phyloP scores from a whole-genome alignment of 2,113 vertebrate species.

The Silurus asotus region DNA sequence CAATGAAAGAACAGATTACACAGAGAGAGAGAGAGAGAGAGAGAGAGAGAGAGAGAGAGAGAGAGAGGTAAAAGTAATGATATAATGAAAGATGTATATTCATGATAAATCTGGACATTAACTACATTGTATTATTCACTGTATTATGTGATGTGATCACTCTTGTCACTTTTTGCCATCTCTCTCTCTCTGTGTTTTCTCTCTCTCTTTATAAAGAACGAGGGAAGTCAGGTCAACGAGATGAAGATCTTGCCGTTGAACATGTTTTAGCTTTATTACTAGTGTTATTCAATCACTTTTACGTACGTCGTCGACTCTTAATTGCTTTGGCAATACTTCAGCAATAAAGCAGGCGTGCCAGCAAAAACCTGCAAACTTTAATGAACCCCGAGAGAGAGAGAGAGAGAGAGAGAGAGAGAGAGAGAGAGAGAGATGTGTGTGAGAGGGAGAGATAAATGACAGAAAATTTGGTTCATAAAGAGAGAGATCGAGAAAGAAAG shows the following conservation, averaged over 20 bases:
- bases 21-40: background rate
- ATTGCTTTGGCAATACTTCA: conserved; percentile 18
- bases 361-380: background rate
- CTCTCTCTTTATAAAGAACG: background rate
- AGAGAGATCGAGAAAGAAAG: background rate
- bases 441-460: background rate
- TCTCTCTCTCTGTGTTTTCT: too few species aligned
- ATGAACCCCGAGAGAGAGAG: background rate
- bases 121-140: background rate
- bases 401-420: background rate
- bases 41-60: background rate
- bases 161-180: too few species aligned
- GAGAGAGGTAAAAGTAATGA: background rate
- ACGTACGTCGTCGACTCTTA: background rate
- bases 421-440: too few species aligned
- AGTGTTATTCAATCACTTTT: conserved; percentile 1
- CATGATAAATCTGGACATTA: background rate
- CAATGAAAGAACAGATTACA: background rate
- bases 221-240: background rate
- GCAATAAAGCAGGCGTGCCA: conserved; percentile 2
- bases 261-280: conserved; percentile 16
- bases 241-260: background rate
- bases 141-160: background rate
- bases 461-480: background rate
- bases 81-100: background rate